phyloP scores from a whole-genome alignment of 2,113 vertebrate genomes.

The Gopherus evgoodei region DNA sequence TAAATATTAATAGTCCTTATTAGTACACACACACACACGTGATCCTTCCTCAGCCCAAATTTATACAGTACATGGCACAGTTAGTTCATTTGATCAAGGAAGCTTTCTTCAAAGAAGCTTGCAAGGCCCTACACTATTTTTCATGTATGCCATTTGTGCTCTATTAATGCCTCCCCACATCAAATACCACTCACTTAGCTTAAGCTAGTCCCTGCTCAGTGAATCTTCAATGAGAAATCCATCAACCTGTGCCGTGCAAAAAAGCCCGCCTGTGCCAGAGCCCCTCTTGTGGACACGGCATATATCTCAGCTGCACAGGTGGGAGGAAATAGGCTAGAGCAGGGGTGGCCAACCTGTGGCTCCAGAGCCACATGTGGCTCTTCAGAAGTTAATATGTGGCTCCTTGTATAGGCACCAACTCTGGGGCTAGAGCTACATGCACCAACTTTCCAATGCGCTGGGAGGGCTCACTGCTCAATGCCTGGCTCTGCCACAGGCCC shows the following conservation, averaged over 20 bases:
- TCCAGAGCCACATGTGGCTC: too few species aligned
- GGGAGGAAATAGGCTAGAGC: neutral
- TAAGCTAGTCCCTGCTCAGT: neutral
- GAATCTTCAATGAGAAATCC: neutral
- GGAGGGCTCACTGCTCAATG: too few species aligned
- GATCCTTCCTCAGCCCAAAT: neutral
- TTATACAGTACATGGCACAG: neutral
- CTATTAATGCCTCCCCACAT: neutral
- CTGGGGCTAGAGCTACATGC: too few species aligned
- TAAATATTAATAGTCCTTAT: neutral
- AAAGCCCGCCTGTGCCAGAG: neutral
- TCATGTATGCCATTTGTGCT: neutral
- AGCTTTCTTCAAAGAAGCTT: neutral
- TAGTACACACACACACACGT: neutral
- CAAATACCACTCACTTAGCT: neutral
- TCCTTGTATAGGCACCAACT: too few species aligned
- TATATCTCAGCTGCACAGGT: neutral
- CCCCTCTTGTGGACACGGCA: too few species aligned
- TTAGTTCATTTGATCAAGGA: neutral
- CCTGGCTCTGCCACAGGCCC: too few species aligned
- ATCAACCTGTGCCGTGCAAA: neutral
- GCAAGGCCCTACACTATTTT: neutral
- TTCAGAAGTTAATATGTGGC: too few species aligned
- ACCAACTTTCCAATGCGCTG: too few species aligned
- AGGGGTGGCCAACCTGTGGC: too few species aligned